These are phyloP conservation scores for Seriola quinqueradiata DNA, from an alignment of 2,113 vertebrate species.

Conservation along the genomic window DNA sequence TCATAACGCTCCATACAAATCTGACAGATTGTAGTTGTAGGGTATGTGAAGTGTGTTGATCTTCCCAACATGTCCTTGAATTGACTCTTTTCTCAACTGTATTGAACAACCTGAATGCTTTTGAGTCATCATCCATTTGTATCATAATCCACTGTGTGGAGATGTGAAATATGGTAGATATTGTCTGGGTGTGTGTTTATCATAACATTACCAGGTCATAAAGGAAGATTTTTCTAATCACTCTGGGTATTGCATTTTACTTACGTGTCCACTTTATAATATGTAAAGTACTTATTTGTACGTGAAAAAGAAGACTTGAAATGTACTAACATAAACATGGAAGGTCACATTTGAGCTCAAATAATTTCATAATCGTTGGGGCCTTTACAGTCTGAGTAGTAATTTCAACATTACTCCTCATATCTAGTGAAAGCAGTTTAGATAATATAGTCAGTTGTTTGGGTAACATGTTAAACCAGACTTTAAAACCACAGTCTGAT, in stretches of 20 bases:
- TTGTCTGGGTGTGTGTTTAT: background rate
- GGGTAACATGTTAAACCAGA: background rate
- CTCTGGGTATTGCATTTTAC: background rate
- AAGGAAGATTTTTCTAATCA: too few species aligned
- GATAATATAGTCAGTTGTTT: background rate
- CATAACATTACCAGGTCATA: background rate
- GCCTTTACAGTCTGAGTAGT: background rate
- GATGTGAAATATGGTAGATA: background rate
- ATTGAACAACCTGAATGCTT: slow-evolving; percentile 2
- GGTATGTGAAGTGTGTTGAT: background rate
- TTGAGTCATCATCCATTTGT: slow-evolving; percentile 4
- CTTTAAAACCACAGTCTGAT: background rate
- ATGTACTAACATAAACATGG: background rate
- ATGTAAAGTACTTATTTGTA: background rate
- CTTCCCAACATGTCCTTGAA: background rate
- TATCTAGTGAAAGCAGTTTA: background rate
- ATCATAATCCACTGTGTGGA: slow-evolving; percentile 1
- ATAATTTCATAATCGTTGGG: background rate
- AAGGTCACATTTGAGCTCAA: background rate
- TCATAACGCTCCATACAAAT: background rate
- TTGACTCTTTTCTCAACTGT: background rate
- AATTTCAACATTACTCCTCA: background rate
- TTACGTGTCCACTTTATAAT: slow-evolving; percentile 1
- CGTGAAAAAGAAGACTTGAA: background rate
- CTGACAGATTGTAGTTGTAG: background rate